A percentile compares a stretch with the other conserved stretches of the same genome.
phyloP scores from a whole-genome alignment of 1,140 invertebrate genomes.

The Episyrphus balteatus region DNA sequence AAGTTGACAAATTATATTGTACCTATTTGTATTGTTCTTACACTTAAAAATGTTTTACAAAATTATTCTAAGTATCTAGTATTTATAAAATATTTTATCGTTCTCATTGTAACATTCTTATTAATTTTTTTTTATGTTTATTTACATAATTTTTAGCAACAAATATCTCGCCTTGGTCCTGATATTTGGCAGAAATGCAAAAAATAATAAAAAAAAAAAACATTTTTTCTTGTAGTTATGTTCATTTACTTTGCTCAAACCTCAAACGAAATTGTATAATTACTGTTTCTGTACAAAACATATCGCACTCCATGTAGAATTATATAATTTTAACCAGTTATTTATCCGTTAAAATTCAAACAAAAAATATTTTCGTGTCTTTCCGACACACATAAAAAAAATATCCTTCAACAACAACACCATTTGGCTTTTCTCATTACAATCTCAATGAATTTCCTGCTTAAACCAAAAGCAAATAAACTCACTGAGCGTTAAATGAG shows the following conservation, averaged over 20 bases:
- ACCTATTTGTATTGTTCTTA: too few species aligned
- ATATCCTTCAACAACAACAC: too few species aligned
- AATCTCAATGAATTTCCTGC: background rate
- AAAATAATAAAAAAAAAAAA: too few species aligned
- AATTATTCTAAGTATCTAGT: too few species aligned
- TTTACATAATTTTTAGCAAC: too few species aligned
- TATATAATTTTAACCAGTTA: slow-evolving; percentile 7
- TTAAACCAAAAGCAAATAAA: background rate
- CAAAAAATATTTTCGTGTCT: background rate
- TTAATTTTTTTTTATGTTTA: too few species aligned
- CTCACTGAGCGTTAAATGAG: background rate
- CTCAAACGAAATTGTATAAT: slow-evolving; percentile 22
- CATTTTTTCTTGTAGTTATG: slow-evolving; percentile 20
- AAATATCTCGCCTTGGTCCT: too few species aligned
- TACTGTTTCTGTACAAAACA: slow-evolving; percentile 1
- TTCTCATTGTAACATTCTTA: too few species aligned
- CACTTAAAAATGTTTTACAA: too few species aligned
- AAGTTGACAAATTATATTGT: too few species aligned
- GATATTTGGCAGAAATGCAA: too few species aligned
- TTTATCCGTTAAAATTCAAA: slow-evolving; percentile 2
- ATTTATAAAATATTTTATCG: too few species aligned
- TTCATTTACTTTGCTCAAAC: slow-evolving; percentile 34
- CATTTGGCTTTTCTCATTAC: background rate
- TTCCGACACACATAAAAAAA: background rate
- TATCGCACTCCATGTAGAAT: background rate